Evolutionary conservation across 2,797 vertebrate species (phyloP), one percentile per base, ranked within the genome.

Genomic region (Garrulus glandarius): DNA sequence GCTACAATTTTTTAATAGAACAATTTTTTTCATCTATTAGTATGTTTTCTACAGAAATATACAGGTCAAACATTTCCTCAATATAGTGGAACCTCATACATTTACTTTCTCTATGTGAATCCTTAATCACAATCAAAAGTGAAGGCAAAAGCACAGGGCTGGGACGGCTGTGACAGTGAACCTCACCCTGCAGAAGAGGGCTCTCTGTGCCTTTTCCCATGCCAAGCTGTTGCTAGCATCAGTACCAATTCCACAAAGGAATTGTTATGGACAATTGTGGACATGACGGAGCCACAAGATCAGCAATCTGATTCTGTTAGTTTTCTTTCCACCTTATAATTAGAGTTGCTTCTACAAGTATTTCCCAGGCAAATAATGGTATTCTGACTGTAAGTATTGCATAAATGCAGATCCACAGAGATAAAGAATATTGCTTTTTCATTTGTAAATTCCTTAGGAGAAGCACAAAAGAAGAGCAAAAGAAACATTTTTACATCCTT

Each of bases 141-240:
- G 27, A 60, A 55, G 19, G 11, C 4, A 6, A 76, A 79, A 19
- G 8, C 17, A 37, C 10, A 21, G 16, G 29, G 5, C 34, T 64
- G 12, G n/a, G 27, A 30, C 9, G 19, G 19, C 27, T 55, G 30
- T 8, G 11, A 23, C 13, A 36, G 12, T 12, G 56, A 72, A 72
- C 16, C 8, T 63, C 27, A 49, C 11, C 13, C 13, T 2, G 2
- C 7, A 46, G 3, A 4, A 20, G 34, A 64, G 8, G 10, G 9
- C 1, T 37, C 18, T 43, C 39, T 6, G 0, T 64, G n/a, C 6
- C 2, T 1, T 37, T 56, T 47, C 29, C 26, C 39, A 36, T 9
- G 32, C 7, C 7, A 22, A 75, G 30, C 3, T 68, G 6, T 12
- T 4, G 0, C 43, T 46, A 67, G 6, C 7, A 17, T 17, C 16